Conservation (phyloP, 2,113 vertebrate species). For the Phyllopteryx taeniolatus region DNA sequence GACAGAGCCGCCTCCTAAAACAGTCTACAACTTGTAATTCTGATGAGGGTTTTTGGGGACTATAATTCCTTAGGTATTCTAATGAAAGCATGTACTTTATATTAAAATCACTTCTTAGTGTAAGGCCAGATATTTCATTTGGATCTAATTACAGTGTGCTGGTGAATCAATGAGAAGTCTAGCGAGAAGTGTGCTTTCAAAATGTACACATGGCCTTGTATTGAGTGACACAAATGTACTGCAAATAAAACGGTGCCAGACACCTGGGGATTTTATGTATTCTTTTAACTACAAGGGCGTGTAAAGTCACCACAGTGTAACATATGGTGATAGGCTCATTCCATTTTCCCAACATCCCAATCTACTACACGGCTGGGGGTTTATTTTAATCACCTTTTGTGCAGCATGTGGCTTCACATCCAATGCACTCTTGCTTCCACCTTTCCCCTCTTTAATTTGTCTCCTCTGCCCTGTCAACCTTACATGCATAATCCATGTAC, state of each 20-base stretch:
- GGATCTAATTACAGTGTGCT: background rate
- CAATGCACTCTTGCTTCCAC: conserved; percentile 12
- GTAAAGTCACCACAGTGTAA: conserved; percentile 53
- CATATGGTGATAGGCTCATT: conserved; percentile 57
- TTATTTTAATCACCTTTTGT: conserved; percentile 65
- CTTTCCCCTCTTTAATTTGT: background rate
- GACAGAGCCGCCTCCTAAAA: too few relatives aligned
- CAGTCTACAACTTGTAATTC: too few relatives aligned
- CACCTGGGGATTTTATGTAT: conserved; percentile 32
- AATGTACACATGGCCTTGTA: conserved; percentile 2
- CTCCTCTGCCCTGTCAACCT: conserved; percentile 1
- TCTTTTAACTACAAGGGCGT: conserved; percentile 48
- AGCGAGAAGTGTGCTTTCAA: conserved; percentile 10
- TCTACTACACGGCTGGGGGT: conserved; percentile 52
- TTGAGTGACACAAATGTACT: conserved; percentile 31
- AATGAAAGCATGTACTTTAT: too few relatives aligned
- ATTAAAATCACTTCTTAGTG: background rate
- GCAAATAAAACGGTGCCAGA: conserved; percentile 30
- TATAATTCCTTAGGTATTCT: too few relatives aligned
- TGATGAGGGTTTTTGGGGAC: too few relatives aligned
- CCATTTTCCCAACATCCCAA: conserved; percentile 37
- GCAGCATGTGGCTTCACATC: conserved; percentile 11
- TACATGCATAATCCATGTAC: conserved; percentile 9
- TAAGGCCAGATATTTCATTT: background rate
- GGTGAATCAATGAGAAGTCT: too few relatives aligned